These are phyloP conservation scores for Eurosta solidaginis DNA, from an alignment of 1,140 invertebrate genomes.

Conservation along the genomic window DNA sequence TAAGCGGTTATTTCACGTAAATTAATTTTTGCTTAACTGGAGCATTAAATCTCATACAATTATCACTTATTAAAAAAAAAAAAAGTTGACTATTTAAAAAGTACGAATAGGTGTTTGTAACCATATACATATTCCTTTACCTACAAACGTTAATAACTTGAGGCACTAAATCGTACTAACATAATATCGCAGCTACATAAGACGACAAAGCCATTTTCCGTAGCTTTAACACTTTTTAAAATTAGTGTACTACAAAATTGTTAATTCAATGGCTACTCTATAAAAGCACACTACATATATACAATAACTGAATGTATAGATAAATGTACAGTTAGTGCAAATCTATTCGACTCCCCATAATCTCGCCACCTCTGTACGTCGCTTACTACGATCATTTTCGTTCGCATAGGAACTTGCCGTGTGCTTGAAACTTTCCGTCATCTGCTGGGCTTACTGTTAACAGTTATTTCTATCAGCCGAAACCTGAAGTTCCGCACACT, in stretches of 20 bases:
- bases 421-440: too few relatives aligned
- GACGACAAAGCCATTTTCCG: conserved; percentile 10
- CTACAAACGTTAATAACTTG: background rate
- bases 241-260: conserved; percentile 17
- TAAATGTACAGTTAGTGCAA: too few relatives aligned
- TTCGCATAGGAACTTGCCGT: too few relatives aligned
- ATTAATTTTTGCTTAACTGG: background rate
- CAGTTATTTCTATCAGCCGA: too few relatives aligned
- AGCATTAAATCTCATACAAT: background rate
- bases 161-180: background rate
- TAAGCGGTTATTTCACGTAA: background rate
- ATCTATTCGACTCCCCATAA: too few relatives aligned
- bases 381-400: too few relatives aligned
- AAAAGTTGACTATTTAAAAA: background rate
- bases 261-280: background rate
- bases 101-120: background rate
- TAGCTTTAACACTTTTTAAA: conserved; percentile 20
- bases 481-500: too few relatives aligned
- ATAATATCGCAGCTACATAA: background rate
- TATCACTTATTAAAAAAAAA: conserved; percentile 7
- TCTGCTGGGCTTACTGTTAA: too few relatives aligned
- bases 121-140: background rate
- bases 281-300: background rate
- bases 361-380: too few relatives aligned
- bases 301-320: too few relatives aligned